A percentile compares a stretch with the other conserved stretches of the same genome.
phyloP scores from a whole-genome alignment of 2,888 invertebrate genomes.

The Habroteleia sp. region DNA sequence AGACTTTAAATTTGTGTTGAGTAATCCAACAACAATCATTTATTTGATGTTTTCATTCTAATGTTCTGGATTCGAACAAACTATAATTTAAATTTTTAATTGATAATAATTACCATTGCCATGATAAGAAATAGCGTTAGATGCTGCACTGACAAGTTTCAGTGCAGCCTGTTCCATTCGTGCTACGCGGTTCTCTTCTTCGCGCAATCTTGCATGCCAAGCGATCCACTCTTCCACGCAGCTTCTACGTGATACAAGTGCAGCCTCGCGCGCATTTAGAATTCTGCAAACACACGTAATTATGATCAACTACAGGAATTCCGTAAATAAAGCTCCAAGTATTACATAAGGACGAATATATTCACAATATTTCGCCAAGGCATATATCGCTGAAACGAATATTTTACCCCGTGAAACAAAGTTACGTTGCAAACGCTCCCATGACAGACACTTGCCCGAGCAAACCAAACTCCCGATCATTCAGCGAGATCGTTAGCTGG shows the following conservation, averaged over 20 bases:
- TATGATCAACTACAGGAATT: slow-evolving; percentile 5
- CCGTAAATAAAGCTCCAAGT: slow-evolving; percentile 1
- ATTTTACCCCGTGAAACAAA: not conserved
- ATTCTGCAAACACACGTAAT: slow-evolving; percentile 69
- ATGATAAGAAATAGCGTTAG: slow-evolving; percentile 76
- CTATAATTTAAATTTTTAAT: too few relatives aligned
- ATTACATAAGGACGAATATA: slow-evolving; percentile 12
- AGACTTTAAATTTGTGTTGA: too few relatives aligned
- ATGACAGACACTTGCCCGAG: slow-evolving; percentile 22
- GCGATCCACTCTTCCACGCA: slow-evolving; percentile 80
- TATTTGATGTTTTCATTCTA: too few relatives aligned
- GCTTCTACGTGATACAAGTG: slow-evolving; percentile 77
- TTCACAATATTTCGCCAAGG: not conserved
- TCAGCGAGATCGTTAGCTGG: slow-evolving; percentile 18
- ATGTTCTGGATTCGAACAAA: too few relatives aligned
- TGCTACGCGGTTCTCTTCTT: slow-evolving; percentile 78
- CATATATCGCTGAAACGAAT: not conserved
- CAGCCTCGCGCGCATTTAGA: slow-evolving; percentile 78
- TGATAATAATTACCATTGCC: slow-evolving; percentile 70
- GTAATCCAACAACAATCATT: too few relatives aligned
- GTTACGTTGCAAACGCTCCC: not conserved
- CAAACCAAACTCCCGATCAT: slow-evolving; percentile 17
- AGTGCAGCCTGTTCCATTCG: slow-evolving; percentile 79
- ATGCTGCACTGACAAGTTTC: slow-evolving; percentile 77
- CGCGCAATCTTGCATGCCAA: slow-evolving; percentile 78